Evolutionary conservation across 1,140 invertebrate species (phyloP), one percentile per base, ranked within the genome.

Genomic region (Pseudoatta argentina): DNA sequence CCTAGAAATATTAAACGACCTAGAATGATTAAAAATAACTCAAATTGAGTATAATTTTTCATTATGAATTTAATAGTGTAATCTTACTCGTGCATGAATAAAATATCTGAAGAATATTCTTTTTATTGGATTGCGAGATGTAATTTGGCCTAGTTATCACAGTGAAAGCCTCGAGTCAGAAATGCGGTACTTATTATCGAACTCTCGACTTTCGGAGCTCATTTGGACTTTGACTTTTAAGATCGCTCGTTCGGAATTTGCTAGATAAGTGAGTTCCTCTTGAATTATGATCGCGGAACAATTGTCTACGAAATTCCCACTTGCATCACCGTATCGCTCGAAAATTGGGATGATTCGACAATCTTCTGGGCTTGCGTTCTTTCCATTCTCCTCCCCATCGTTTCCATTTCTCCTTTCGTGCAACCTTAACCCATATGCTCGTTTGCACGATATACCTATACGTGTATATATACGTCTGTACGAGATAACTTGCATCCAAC

Each of bases 391-490:
- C 44, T 18, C 44, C 27, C 27, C 24, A 14, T 66, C 57, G 30
- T 89, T 86, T 79, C 24, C 24, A 76, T 88, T 89, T 88, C 30
- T 59, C 57, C 39, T 34, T 66, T 18, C 34, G 66, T 48, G 39
- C 55, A 83, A 75, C 69, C 69, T 73, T 83, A 73, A 83, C 44
- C 39, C 69, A 78, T 24, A 77, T 75, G 44, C 51, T n/a, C 57
- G 61, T 63, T 39, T 55, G n/a, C 8, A 21, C 39, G 16, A 48
- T n/a, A 27, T 77, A 34, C 8, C 8, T 44, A 44, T 44, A 21
- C 14, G 6, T 30, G 3, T 30, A 30, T 3, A 7, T 34, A 34
- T 34, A 34, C 6, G n/a, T 48, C 12, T 30, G 51, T 39, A 59
- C 59, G 48, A 83, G 55, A 73, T 83, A 61, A 63, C 39, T 73